Evolutionary conservation across 2,888 invertebrate species (phyloP), one percentile per base, ranked within the genome.

Genomic region (Hypolimnas misippus): DNA sequence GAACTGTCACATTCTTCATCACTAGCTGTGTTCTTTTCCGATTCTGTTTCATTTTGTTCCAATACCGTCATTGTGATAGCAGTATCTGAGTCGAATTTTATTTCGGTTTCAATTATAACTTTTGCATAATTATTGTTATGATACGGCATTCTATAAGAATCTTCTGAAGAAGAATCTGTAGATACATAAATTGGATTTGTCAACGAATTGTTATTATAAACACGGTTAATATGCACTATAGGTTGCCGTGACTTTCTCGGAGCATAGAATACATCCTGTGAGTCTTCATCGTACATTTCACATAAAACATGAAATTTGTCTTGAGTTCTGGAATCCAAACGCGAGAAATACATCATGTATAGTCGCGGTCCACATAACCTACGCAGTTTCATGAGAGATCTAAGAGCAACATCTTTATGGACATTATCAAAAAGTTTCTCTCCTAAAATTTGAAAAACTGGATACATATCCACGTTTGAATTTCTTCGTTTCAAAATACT

Each of bases 31-130:
- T 89, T 88, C 63, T 81, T 85, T 19, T 89, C 90, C 14, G 88
- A 86, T 71, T 89, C 89, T 31, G 87, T 86, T 73, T 92, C 92
- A 68, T 93, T 94, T 76, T 95, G 95, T 81, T 97, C 97, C 19
- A 97, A 89, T 58, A 97, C 96, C 35, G 96, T 95, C 96, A 97
- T 96, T 0, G 96, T 97, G 35, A 97, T 94, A 0, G 95, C 95
- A 0, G 96, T 96, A 65, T 96, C 96, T 12, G 96, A 94, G 76
- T 96, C 95, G 68, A 97, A 95, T 75, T 96, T 94, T 25, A 97
- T 96, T 89, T 97, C 96, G 0, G 96, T 96, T 86, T 97, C 97
- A 73, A 97, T 93, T 51, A 97, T 96, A 0, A 97, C 94, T 81
- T 94, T 95, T 25, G 94, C 95, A 68, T 92, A 93, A 76, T 86